Evolutionary conservation across 1,140 invertebrate genomes (phyloP).

Genomic region (Drosophila navojoa): DNA sequence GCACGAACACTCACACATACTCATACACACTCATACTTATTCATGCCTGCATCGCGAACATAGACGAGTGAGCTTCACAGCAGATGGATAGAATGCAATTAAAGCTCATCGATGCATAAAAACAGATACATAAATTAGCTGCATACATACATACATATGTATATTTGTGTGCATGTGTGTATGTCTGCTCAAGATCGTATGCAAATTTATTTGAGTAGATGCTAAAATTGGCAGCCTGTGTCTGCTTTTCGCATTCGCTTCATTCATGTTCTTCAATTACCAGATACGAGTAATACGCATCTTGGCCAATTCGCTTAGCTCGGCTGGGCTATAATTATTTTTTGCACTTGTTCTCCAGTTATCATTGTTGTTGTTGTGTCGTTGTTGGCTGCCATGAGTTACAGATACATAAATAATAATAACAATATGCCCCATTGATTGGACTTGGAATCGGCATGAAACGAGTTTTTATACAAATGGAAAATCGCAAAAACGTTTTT

Average conservation of each 20-base stretch:
- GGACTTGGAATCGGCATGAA: constrained; percentile 44
- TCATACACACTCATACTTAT: constrained; percentile 17
- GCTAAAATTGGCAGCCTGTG: constrained; percentile 33
- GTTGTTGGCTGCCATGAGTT: constrained; percentile 69
- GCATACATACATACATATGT: background rate
- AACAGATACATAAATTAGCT: constrained; percentile 54
- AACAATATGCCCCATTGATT: constrained; percentile 77
- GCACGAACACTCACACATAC: constrained; percentile 30
- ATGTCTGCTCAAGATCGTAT: constrained; percentile 28
- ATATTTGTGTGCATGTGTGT: background rate
- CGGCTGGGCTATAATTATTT: constrained; percentile 60
- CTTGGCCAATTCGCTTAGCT: constrained; percentile 42
- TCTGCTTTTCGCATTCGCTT: constrained; percentile 44
- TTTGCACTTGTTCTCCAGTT: constrained; percentile 65
- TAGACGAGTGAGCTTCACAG: constrained; percentile 58
- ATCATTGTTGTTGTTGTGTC: constrained; percentile 40
- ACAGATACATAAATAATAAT: constrained; percentile 76
- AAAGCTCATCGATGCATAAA: constrained; percentile 79
- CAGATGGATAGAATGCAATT: constrained; percentile 78
- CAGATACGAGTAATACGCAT: constrained; percentile 54
- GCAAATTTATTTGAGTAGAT: constrained; percentile 6
- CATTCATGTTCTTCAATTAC: constrained; percentile 61
- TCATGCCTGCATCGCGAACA: constrained; percentile 26
- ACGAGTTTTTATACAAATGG: constrained; percentile 67
- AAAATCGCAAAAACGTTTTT: constrained; percentile 56